Evolutionary conservation across 2,888 invertebrate genomes (phyloP).

Genomic region (Tenthredo amoena): DNA sequence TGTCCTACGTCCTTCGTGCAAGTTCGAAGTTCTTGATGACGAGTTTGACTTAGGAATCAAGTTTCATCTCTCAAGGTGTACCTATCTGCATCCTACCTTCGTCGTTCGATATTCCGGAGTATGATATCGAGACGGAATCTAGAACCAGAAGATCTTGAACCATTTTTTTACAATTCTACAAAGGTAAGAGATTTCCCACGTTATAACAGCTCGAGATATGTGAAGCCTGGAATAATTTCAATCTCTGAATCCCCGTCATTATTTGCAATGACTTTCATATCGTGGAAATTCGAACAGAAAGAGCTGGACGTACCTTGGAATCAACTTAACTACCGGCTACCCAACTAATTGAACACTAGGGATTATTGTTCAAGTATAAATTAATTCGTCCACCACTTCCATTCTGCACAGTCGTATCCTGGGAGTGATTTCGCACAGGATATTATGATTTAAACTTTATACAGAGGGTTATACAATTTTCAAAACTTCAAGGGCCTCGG

Average conservation of each 20-base stretch:
- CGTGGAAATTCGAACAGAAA: not conserved
- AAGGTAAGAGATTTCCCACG: not conserved
- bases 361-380: conserved; percentile 15
- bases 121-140: not conserved
- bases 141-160: not conserved
- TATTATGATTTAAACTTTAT: not conserved
- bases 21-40: not conserved
- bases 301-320: not conserved
- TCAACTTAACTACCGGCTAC: not conserved
- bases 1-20: not conserved
- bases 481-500: no score
- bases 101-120: not conserved
- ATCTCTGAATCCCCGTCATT: not conserved
- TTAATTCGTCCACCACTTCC: not conserved
- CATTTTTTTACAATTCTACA: not conserved
- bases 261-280: not conserved
- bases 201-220: not conserved
- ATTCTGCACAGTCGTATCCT: not conserved
- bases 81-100: not conserved
- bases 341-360: not conserved
- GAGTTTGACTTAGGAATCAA: not conserved
- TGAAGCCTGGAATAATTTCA: not conserved
- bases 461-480: not conserved
- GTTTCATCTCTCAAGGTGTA: not conserved
- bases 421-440: not conserved